Evolutionary conservation across 2,797 vertebrate species (phyloP).

Genomic region (Euthynnus affinis): DNA sequence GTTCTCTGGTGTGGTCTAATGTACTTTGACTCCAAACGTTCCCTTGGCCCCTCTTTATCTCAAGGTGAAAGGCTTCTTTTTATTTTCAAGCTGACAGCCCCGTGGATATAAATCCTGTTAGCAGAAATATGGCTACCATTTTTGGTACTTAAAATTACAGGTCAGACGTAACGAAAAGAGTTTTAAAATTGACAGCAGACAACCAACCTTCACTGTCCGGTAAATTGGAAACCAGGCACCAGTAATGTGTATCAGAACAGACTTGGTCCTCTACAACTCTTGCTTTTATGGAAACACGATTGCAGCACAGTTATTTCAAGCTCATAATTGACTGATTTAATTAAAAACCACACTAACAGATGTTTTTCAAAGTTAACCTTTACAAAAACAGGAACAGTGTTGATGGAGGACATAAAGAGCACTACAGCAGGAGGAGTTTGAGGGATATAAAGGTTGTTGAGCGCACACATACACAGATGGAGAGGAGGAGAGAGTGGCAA

Average conservation of each 20-base stretch:
- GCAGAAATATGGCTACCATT: slow-evolving; percentile 56
- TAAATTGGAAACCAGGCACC: slow-evolving; percentile 34
- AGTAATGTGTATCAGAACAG: slow-evolving; percentile 34
- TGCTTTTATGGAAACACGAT: slow-evolving; percentile 7
- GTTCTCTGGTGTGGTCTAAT: slow-evolving; percentile 6
- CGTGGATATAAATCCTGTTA: slow-evolving; percentile 57
- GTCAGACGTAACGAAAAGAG: slow-evolving; percentile 41
- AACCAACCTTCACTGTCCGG: slow-evolving; percentile 1
- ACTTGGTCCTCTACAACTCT: slow-evolving; percentile 1
- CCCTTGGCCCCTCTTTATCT: neutral
- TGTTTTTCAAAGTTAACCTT: slow-evolving; percentile 28
- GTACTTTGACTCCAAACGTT: slow-evolving; percentile 16
- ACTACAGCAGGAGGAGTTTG: slow-evolving; percentile 36
- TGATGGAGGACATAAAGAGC: slow-evolving; percentile 47
- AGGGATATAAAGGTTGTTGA: slow-evolving; percentile 48
- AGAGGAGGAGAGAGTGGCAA: slow-evolving; percentile 58
- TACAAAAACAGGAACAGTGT: neutral
- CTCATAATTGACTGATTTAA: slow-evolving; percentile 18
- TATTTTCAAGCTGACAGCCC: slow-evolving; percentile 59
- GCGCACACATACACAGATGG: slow-evolving; percentile 67
- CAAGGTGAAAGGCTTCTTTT: slow-evolving; percentile 46
- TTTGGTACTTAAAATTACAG: slow-evolving; percentile 60
- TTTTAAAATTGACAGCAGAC: slow-evolving; percentile 55
- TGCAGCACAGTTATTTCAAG: neutral
- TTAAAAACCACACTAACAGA: slow-evolving; percentile 7